A percentile compares a stretch with the other conserved stretches of the same genome.
Conservation (phyloP, 2,888 invertebrate genomes). For the Mylabris sibirica region DNA sequence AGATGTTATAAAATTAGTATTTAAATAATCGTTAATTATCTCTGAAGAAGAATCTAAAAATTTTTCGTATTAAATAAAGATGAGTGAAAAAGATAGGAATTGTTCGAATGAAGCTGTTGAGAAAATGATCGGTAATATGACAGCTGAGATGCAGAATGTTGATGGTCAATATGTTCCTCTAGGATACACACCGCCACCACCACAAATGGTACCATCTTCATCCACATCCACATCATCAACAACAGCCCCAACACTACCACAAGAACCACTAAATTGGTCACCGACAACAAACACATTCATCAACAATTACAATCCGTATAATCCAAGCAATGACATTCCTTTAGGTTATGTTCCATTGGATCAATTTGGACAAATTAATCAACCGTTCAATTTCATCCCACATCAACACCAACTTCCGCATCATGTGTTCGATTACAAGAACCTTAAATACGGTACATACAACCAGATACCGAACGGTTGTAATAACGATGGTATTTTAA, state of each 20-base stretch:
- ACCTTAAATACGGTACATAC: slow-evolving; percentile 44
- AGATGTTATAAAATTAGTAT: neutral
- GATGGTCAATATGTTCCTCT: slow-evolving; percentile 67
- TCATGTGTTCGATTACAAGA: slow-evolving; percentile 33
- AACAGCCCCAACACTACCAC: slow-evolving; percentile 40
- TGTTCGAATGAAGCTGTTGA: slow-evolving; percentile 60
- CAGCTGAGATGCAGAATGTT: slow-evolving; percentile 66
- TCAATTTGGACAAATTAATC: slow-evolving; percentile 24
- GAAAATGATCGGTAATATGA: slow-evolving; percentile 69
- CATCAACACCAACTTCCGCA: slow-evolving; percentile 33
- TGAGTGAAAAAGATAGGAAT: slow-evolving; percentile 54
- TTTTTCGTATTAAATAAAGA: slow-evolving; percentile 37
- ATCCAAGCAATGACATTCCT: slow-evolving; percentile 35
- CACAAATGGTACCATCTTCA: neutral
- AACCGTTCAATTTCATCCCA: slow-evolving; percentile 44
- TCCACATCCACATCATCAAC: neutral
- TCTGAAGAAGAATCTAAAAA: neutral
- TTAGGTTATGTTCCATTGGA: slow-evolving; percentile 28
- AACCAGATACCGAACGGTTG: slow-evolving; percentile 46
- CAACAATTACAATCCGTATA: slow-evolving; percentile 47
- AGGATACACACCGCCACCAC: slow-evolving; percentile 56
- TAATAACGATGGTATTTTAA: slow-evolving; percentile 43
- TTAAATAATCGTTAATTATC: neutral
- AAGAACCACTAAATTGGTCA: slow-evolving; percentile 43
- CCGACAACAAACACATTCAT: slow-evolving; percentile 43